Percentiles rank a stretch among this genome's conserved stretches.
These are phyloP conservation scores for Horisme vitalbata DNA, from an alignment of 2,888 invertebrate species.

Conservation along the genomic window DNA sequence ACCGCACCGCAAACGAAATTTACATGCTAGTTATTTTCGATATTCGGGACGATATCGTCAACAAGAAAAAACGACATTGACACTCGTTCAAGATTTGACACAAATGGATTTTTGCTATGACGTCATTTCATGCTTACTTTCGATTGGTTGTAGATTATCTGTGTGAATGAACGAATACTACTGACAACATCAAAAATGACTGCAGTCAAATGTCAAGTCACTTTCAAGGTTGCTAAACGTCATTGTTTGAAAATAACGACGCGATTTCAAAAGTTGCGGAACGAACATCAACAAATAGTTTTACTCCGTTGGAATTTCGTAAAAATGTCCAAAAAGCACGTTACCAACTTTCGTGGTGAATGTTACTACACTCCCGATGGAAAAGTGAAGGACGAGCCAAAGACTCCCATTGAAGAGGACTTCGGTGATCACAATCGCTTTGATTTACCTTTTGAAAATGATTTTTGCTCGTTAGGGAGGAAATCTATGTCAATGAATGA, in stretches of 20 bases:
- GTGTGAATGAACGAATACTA: neutral
- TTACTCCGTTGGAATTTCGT: neutral
- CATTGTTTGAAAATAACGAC: slow-evolving; percentile 43
- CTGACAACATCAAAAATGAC: slow-evolving; percentile 8
- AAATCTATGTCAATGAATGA: slow-evolving; percentile 74
- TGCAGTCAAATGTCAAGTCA: neutral
- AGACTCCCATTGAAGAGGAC: slow-evolving; percentile 62
- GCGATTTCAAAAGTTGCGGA: slow-evolving; percentile 1
- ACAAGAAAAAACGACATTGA: too few relatives aligned
- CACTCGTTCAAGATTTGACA: too few relatives aligned
- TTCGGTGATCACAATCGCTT: slow-evolving; percentile 59
- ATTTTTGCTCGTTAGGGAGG: too few relatives aligned
- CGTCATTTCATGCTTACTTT: neutral
- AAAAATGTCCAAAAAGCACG: slow-evolving; percentile 62
- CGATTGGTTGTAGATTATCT: neutral
- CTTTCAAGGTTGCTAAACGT: neutral
- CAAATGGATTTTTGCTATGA: neutral
- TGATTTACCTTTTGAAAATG: slow-evolving; percentile 51
- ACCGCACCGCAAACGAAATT: neutral
- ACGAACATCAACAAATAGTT: neutral
- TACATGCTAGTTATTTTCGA: too few relatives aligned
- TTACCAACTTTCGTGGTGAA: slow-evolving; percentile 69
- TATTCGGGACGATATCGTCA: too few relatives aligned
- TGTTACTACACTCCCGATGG: slow-evolving; percentile 53
- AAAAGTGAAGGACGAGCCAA: slow-evolving; percentile 66